phyloP scores from a whole-genome alignment of 2,113 vertebrate genomes.

The Anhinga rufa region DNA sequence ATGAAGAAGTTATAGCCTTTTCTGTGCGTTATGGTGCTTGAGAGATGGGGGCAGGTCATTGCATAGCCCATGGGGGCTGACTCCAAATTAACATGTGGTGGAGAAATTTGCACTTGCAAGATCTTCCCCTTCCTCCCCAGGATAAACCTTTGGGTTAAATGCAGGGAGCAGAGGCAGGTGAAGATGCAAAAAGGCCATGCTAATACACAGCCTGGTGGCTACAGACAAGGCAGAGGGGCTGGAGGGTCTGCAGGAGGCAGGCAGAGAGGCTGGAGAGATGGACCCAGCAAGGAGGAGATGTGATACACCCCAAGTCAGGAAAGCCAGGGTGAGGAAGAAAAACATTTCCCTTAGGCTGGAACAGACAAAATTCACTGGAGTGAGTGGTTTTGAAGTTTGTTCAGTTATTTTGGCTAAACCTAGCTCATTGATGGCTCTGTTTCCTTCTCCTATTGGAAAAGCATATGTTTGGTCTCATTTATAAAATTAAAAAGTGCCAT shows the following conservation, averaged over 20 bases:
- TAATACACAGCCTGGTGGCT: not conserved
- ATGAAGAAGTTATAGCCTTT: not conserved
- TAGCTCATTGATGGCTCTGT: not conserved
- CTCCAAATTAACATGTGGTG: accelerated
- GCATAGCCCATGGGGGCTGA: not conserved
- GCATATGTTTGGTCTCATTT: not conserved
- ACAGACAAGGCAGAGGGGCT: not conserved
- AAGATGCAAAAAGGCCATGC: not conserved
- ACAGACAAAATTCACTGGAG: not conserved
- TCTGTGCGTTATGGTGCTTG: not conserved
- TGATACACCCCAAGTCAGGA: not conserved
- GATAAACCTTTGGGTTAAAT: not conserved
- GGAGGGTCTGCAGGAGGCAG: not conserved
- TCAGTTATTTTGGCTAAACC: not conserved
- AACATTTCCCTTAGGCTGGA: not conserved
- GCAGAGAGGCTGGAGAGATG: not conserved
- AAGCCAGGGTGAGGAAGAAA: not conserved
- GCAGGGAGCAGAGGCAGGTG: not conserved
- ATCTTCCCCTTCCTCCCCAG: not conserved
- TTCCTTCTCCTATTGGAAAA: not conserved
- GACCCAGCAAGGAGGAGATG: not conserved
- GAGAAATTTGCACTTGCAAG: not conserved
- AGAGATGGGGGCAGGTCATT: not conserved
- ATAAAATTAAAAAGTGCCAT: not conserved
- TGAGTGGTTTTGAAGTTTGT: not conserved